Evolutionary conservation across 2,888 invertebrate species (phyloP), one percentile per base, ranked within the genome.

Genomic region (Dicranocentrus wangi): DNA sequence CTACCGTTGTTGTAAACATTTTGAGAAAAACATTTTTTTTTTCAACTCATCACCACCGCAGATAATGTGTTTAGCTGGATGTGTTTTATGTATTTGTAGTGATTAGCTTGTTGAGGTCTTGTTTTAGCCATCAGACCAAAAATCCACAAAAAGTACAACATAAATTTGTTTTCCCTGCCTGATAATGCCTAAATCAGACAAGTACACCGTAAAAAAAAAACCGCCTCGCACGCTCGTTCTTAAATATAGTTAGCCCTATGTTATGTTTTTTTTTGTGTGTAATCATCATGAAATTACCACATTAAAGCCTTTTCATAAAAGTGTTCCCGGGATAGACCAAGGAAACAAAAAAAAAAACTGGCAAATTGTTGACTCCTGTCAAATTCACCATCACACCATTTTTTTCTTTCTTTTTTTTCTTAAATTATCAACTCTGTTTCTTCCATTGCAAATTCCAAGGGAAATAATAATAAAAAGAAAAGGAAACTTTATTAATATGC

Each of bases 261-360:
- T n/a, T n/a, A n/a, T 47, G n/a, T 25, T 51, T 43, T 51, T 75
- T 42, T 72, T 51, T 61, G 10, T 55, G 2, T 47, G 10, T 47
- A 10, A 17, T 80, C 69, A 73, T 75, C 70, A 76, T 81, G 65
- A 51, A 17, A 76, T 81, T 81, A 81, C 76, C 81, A 70, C 75
- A 81, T 81, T 76, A 81, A 81, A n/a, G n/a, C 81, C 68, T 68
- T 47, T 68, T 47, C 68, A 27, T 51, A 28, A 51, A 42, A 21
- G 13, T 27, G 23, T 65, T 65, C 43, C 21, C 43, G 23, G 1
- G 1, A 17, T 10, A 19, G 23, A 17, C 43, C 39, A 39, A 39
- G 19, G 32, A 1, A 23, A 25, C 19, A 17, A n/a, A 25, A 51
- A 66, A 47, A 25, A 66, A 66, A 43, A 43, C 17, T n/a, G n/a